A percentile compares a stretch with the other conserved stretches of the same genome.
phyloP scores from a whole-genome alignment of 35 echinoderm and acorn worm genomes.

The Strongylocentrotus purpuratus region DNA sequence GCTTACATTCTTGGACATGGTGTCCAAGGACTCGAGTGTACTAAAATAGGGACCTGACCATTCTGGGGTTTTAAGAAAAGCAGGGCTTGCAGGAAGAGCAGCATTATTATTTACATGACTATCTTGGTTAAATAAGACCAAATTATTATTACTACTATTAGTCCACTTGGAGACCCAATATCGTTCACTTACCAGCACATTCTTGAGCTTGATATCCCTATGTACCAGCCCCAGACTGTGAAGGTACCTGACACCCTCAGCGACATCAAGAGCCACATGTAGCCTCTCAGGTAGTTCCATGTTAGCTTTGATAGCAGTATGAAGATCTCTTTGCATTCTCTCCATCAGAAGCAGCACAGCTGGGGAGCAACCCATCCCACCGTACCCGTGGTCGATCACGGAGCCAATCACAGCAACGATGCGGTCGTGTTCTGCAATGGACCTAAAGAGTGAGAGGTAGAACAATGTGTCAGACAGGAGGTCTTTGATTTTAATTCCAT shows the following conservation, averaged over 20 bases:
- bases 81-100: too few species aligned
- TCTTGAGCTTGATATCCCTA: conserved; percentile 97
- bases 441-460: conserved; percentile 55
- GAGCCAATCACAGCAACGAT: conserved; percentile 85
- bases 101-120: too few species aligned
- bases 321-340: conserved; percentile 85
- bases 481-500: too few species aligned
- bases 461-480: neutral
- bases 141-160: too few species aligned
- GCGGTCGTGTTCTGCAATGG: conserved; percentile 84
- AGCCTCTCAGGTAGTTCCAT: conserved; percentile 81
- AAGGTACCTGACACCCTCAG: conserved; percentile 91
- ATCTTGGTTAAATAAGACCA: too few species aligned
- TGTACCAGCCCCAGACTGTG: conserved; percentile 96
- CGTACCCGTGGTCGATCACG: conserved; percentile 88
- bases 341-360: conserved; percentile 97
- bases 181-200: conserved; percentile 82
- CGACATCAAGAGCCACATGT: conserved; percentile 93
- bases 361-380: conserved; percentile 77
- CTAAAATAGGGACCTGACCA: too few species aligned
- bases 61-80: too few species aligned
- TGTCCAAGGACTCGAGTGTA: too few species aligned
- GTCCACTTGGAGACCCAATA: neutral
- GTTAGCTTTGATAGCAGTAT: conserved; percentile 87
- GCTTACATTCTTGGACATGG: too few species aligned